A percentile compares a stretch with the other conserved stretches of the same genome.
Evolutionary conservation across 37 sponge, comb jelly and placozoan genomes (phyloP).

Genomic region (Aplysina aerophoba): DNA sequence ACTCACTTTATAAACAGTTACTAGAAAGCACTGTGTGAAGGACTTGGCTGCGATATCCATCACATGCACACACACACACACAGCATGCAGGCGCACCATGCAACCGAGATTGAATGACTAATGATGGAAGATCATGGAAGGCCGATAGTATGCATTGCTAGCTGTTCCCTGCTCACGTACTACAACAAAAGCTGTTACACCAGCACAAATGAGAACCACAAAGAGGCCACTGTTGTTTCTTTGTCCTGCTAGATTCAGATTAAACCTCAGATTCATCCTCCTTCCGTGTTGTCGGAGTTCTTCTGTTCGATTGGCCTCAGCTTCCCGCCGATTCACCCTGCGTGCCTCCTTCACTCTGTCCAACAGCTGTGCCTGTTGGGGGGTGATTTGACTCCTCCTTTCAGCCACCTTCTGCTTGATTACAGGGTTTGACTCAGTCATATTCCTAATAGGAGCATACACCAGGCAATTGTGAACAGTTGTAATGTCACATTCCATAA

Average conservation of each 20-base stretch:
- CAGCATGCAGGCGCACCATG: too few species aligned
- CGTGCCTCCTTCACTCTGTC: not conserved
- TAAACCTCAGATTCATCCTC: not conserved
- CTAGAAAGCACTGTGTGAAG: too few species aligned
- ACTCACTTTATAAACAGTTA: not conserved
- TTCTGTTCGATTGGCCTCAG: not conserved
- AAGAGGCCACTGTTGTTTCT: not conserved
- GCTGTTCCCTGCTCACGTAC: not conserved
- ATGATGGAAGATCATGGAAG: too few species aligned
- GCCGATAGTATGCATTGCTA: too few species aligned
- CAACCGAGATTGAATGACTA: too few species aligned
- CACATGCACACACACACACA: not conserved
- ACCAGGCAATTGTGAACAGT: not conserved
- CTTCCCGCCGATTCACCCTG: not conserved
- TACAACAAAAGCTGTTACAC: not conserved
- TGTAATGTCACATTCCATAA: too few species aligned
- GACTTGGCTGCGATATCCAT: not conserved
- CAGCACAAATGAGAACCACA: not conserved
- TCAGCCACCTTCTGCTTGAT: not conserved
- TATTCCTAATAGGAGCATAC: constrained; percentile 37
- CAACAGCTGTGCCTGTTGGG: constrained; percentile 24
- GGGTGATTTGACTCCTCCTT: constrained; percentile 22
- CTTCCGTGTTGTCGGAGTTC: not conserved
- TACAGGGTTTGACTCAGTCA: constrained; percentile 27
- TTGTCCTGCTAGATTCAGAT: not conserved